A percentile compares a stretch with the other conserved stretches of the same genome.
Conservation (phyloP, 1,140 invertebrate genomes). For the Ruditapes philippinarum region DNA sequence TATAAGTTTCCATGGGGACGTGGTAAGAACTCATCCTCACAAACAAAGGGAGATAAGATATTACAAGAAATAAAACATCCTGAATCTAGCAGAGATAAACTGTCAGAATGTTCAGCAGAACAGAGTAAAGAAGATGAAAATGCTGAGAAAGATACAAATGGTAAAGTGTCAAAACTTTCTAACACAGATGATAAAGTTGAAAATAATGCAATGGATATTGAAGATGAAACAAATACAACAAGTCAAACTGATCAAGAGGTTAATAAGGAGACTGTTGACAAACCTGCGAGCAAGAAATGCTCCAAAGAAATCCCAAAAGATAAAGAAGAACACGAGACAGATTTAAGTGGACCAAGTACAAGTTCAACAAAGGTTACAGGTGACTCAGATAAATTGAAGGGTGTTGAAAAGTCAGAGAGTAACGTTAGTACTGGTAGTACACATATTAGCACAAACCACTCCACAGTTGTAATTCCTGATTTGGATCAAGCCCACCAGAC, state of each 20-base stretch:
- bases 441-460: background rate
- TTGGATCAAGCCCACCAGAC: background rate
- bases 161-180: background rate
- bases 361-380: background rate
- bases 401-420: background rate
- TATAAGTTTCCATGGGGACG: constrained; percentile 62
- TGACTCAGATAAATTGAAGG: background rate
- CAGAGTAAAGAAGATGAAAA: background rate
- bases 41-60: constrained; percentile 44
- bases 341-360: background rate
- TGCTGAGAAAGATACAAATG: background rate
- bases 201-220: background rate
- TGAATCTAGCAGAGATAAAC: background rate
- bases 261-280: background rate
- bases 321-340: background rate
- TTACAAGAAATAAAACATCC: constrained; percentile 3
- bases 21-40: constrained; percentile 17
- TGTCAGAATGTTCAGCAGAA: background rate
- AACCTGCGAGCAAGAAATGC: background rate
- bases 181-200: background rate
- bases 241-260: background rate
- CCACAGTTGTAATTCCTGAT: constrained; percentile 6
- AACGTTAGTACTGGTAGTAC: background rate
- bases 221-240: background rate
- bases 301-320: background rate